Evolutionary conservation across 2,888 invertebrate genomes (phyloP), one percentile per base, ranked within the genome.

Genomic region (Protonemura montana): DNA sequence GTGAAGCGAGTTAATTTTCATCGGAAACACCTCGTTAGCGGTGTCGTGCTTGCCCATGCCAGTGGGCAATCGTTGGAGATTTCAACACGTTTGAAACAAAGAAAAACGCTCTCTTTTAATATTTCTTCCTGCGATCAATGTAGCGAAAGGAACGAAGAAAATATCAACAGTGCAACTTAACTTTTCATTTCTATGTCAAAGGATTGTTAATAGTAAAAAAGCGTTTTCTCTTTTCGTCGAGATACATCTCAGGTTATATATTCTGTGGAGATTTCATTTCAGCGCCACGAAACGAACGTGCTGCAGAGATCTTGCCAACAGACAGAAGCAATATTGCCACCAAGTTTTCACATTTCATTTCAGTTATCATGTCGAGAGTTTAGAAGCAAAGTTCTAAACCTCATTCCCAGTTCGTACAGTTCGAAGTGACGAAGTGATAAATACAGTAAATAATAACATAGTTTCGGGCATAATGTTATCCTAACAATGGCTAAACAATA

Each of bases 401-500:
- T 59, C 21, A 21, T 59, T 59, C 59, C 59, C 21, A 59, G 59
- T 59, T 59, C 59, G 59, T 35, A 10, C 35, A 35, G n/a, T n/a
- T n/a, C n/a, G n/a, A n/a, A n/a, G 35, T 35, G 35, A 59, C 59
- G 59, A 10, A 10, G 16, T 59, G 59, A 59, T 59, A 59, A 59
- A 59, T 59, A 59, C 59, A 59, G 21, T 59, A 59, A 59, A 59
- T 59, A 59, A 59, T 21, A 59, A 59, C 59, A 59, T 16, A 59
- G 59, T 59, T 59, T 59, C 59, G 59, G 59, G 59, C 59, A 59
- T 59, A 59, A 59, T 59, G 59, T 59, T 59, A 59, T 59, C 59
- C 21, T 59, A 59, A 59, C 59, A 59, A 59, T 59, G 59, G 16
- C 21, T 59, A 10, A 59, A 21, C 59, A 59, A 59, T 59, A 16